These are phyloP conservation scores for Gobionotothen gibberifrons DNA, from an alignment of 2,797 vertebrate species.

Conservation along the genomic window DNA sequence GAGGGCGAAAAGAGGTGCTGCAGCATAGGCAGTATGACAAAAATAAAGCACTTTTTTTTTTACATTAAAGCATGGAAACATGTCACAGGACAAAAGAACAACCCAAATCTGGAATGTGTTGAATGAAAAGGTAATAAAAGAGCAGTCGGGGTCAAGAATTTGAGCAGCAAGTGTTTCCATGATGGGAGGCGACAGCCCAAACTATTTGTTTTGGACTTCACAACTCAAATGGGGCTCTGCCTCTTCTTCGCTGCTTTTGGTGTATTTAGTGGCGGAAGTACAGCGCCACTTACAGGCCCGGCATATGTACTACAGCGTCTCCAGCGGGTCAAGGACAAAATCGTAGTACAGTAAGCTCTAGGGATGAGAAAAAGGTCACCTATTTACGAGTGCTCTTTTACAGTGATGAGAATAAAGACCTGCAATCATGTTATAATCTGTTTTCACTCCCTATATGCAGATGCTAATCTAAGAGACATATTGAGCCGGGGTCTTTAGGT, in stretches of 20 bases:
- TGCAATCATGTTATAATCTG: background rate
- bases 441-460: background rate
- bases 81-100: conserved; percentile 44
- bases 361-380: background rate
- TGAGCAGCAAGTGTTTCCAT: conserved; percentile 60
- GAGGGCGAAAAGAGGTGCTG: no score
- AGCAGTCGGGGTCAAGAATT: conserved; percentile 69
- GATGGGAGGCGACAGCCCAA: conserved; percentile 57
- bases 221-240: conserved; percentile 31
- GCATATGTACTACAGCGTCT: no score
- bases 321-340: no score
- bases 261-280: no score
- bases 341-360: no score
- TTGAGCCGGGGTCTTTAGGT: background rate
- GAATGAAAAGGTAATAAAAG: conserved; percentile 52
- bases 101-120: conserved; percentile 59
- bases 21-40: no score
- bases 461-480: background rate
- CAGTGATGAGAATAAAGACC: background rate
- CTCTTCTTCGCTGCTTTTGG: background rate
- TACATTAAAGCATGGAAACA: no score
- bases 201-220: conserved; percentile 69
- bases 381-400: background rate
- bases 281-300: no score
- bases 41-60: no score